These are phyloP conservation scores for Xanthia icteritia DNA, from an alignment of 2,888 invertebrate species.

Conservation along the genomic window DNA sequence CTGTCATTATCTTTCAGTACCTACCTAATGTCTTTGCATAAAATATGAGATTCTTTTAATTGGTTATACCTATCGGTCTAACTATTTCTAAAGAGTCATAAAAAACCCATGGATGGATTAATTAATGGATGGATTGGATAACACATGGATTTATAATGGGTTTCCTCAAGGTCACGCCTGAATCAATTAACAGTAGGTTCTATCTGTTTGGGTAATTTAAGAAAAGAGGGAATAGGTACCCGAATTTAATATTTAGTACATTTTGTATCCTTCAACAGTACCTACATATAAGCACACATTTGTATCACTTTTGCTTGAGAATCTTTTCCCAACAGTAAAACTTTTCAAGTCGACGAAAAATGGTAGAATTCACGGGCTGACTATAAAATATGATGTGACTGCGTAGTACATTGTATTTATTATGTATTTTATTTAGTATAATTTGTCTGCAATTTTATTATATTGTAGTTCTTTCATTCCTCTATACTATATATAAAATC, in stretches of 20 bases:
- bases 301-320: conserved; percentile 44
- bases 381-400: conserved; percentile 49
- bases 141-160: too few species aligned
- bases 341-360: conserved; percentile 43
- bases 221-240: neutral
- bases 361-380: conserved; percentile 47
- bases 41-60: neutral
- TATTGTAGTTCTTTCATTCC: neutral
- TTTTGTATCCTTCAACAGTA: conserved; percentile 10
- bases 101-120: too few species aligned
- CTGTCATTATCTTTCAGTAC: neutral
- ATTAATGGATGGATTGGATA: too few species aligned
- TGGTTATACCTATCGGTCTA: too few species aligned
- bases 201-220: too few species aligned
- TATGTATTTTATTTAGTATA: conserved; percentile 5
- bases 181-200: too few species aligned
- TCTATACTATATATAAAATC: neutral
- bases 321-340: conserved; percentile 46
- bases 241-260: neutral
- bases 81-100: too few species aligned
- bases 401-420: conserved; percentile 45
- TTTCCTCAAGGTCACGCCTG: too few species aligned
- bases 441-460: conserved; percentile 28
- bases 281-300: conserved; percentile 15
- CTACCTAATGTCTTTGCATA: neutral